Evolutionary conservation across 2,797 vertebrate species (phyloP).

Genomic region (Antennarius maculatus): DNA sequence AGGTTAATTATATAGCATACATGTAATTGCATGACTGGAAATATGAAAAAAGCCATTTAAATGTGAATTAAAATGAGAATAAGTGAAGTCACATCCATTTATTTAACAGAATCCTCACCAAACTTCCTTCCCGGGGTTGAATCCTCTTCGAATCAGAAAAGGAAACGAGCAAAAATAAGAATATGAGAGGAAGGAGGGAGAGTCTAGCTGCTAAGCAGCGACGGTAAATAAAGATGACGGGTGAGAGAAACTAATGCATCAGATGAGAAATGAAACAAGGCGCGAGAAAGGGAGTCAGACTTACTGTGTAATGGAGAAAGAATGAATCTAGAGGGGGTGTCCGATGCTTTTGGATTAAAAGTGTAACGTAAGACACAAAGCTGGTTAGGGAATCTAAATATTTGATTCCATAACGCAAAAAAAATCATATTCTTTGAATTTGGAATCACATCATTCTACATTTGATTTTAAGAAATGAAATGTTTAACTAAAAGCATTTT

Average conservation of each 20-base stretch:
- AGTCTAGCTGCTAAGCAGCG: constrained; percentile 3
- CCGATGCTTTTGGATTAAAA: constrained; percentile 19
- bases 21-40: constrained; percentile 33
- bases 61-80: constrained; percentile 29
- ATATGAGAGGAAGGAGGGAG: not conserved
- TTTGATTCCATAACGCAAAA: no score
- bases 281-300: constrained; percentile 13
- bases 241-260: constrained; percentile 29
- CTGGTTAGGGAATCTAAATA: not conserved
- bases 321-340: constrained; percentile 17
- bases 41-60: constrained; percentile 19
- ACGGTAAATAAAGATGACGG: not conserved
- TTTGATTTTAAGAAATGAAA: no score
- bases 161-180: no score
- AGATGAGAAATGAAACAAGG: constrained; percentile 23
- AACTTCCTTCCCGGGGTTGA: not conserved
- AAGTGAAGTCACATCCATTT: not conserved
- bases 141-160: not conserved
- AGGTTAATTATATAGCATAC: constrained; percentile 32
- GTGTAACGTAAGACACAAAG: constrained; percentile 10
- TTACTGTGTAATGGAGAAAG: constrained; percentile 14
- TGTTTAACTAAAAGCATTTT: no score
- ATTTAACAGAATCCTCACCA: constrained; percentile 38
- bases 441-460: no score
- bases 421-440: no score